phyloP scores from a whole-genome alignment of 2,113 vertebrate species.

The Psilopsiagon aurifrons region DNA sequence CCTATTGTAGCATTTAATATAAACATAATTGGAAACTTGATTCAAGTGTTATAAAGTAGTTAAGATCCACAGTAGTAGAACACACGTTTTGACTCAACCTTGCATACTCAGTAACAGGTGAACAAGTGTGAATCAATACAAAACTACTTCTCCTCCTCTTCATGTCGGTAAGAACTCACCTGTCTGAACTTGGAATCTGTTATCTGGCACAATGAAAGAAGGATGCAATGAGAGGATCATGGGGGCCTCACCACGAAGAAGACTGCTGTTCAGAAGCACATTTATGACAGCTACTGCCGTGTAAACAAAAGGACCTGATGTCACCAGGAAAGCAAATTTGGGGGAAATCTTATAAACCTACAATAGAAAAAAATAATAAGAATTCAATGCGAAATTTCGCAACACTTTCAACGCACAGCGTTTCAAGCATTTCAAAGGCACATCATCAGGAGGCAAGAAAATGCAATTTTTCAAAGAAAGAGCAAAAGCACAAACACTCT shows the following conservation, averaged over 20 bases:
- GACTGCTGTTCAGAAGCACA: constrained; percentile 76
- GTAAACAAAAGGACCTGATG: constrained; percentile 90
- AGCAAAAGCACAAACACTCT: not conserved
- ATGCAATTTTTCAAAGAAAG: not conserved
- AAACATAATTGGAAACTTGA: not conserved
- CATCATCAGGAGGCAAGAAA: not conserved
- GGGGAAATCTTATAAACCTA: constrained; percentile 88
- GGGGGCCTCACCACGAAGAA: constrained; percentile 72
- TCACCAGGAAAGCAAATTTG: constrained; percentile 88
- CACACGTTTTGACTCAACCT: not conserved
- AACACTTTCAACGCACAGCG: not conserved
- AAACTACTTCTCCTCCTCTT: not conserved
- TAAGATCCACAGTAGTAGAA: not conserved
- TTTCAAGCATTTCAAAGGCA: not conserved
- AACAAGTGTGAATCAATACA: not conserved
- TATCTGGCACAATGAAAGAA: constrained; percentile 79
- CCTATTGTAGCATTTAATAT: not conserved
- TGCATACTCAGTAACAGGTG: not conserved
- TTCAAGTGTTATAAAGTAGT: not conserved
- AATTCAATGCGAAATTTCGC: not conserved
- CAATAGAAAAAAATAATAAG: not conserved
- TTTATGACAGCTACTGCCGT: constrained; percentile 92
- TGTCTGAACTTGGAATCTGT: constrained; percentile 89
- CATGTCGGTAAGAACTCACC: constrained; percentile 73
- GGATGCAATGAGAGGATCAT: constrained; percentile 83